Percentiles rank a stretch among this genome's conserved stretches.
phyloP scores from a whole-genome alignment of 2,113 vertebrate genomes.

The Spheniscus mendiculus region DNA sequence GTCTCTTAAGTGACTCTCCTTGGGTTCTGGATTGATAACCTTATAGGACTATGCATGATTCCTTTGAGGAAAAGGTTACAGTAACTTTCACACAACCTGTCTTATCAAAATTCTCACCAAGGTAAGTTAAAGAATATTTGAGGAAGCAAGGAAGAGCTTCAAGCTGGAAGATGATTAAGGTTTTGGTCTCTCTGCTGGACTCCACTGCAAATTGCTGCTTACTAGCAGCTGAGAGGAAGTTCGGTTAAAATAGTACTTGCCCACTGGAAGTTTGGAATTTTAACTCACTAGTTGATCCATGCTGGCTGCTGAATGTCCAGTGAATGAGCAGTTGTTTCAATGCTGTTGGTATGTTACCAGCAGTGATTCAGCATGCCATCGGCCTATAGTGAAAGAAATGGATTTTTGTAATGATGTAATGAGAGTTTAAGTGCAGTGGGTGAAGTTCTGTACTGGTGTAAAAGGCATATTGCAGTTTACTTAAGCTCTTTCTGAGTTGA shows the following conservation, averaged over 20 bases:
- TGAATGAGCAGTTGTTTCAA: not conserved
- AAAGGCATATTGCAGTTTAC: not conserved
- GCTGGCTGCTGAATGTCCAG: not conserved
- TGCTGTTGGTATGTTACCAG: not conserved
- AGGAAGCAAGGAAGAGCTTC: not conserved
- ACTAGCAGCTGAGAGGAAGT: not conserved
- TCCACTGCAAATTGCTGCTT: not conserved
- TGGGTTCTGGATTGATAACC: not conserved
- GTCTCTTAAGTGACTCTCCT: not conserved
- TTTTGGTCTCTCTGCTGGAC: not conserved
- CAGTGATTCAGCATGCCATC: not conserved
- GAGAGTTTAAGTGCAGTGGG: not conserved
- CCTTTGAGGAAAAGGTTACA: not conserved
- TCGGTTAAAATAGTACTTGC: not conserved
- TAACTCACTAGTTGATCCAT: fast-evolving
- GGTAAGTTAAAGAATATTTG: not conserved
- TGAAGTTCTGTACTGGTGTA: not conserved
- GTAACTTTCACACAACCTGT: not conserved
- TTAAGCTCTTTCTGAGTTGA: not conserved
- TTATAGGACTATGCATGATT: fast-evolving
- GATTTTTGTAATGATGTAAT: not conserved
- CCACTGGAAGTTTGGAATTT: not conserved
- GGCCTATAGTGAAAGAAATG: not conserved
- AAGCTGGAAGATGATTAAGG: not conserved
- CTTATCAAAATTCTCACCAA: not conserved